Conservation (phyloP, 2,888 invertebrate species). For the Nezara viridula region DNA sequence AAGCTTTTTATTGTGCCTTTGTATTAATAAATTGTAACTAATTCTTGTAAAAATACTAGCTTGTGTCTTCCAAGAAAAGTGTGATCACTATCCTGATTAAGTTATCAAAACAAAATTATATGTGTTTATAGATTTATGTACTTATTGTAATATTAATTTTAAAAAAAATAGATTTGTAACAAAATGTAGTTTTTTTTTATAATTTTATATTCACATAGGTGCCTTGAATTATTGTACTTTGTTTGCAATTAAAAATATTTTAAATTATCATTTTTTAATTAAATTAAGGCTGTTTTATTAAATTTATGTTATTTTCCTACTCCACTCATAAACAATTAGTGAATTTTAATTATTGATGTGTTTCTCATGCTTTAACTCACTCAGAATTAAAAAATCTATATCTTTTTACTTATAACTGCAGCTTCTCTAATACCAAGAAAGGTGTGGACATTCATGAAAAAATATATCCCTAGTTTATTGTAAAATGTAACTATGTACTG, state of each 20-base stretch:
- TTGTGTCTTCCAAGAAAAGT: constrained; percentile 45
- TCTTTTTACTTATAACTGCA: no score
- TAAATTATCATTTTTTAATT: constrained; percentile 42
- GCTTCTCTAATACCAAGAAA: no score
- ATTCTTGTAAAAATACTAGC: not conserved
- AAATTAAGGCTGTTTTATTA: not conserved
- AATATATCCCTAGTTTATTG: no score
- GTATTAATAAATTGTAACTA: not conserved
- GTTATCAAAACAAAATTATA: not conserved
- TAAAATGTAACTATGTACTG: no score
- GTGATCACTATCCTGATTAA: not conserved
- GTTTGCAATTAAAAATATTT: constrained; percentile 37
- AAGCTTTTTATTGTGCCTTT: constrained; percentile 28
- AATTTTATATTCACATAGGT: constrained; percentile 13
- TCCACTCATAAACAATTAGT: not conserved
- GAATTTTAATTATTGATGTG: not conserved
- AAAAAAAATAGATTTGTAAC: constrained; percentile 19
- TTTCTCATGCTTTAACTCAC: not conserved
- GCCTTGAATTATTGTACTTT: constrained; percentile 13
- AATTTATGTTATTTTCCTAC: not conserved
- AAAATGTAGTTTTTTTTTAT: constrained; percentile 23
- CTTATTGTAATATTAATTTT: constrained; percentile 41
- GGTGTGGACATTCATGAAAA: no score
- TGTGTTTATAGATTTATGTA: constrained; percentile 36
- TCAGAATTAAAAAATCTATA: no score